Conservation (phyloP, 2,797 vertebrate genomes). For the Phrynocephalus forsythii region DNA sequence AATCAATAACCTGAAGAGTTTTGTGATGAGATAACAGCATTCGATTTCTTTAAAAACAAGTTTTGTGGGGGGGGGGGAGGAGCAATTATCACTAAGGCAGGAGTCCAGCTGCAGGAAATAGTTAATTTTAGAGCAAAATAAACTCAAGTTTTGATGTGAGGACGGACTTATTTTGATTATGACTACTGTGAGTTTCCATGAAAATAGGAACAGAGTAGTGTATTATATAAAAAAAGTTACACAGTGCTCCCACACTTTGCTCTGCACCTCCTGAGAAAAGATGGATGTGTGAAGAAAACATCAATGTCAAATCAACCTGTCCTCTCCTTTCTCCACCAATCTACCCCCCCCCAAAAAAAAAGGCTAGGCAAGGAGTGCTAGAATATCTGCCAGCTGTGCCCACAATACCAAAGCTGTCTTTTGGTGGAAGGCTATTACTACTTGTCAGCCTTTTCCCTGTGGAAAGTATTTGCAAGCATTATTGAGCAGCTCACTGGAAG, state of each 20-base stretch:
- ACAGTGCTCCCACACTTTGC: background rate
- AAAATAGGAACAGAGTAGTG: background rate
- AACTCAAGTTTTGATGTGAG: background rate
- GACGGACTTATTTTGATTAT: background rate
- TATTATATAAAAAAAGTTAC: background rate
- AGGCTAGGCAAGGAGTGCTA: no score
- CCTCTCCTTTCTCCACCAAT: no score
- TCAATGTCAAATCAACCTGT: no score
- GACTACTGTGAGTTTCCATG: background rate
- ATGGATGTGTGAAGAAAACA: no score
- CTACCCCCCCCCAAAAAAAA: no score
- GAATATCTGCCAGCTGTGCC: no score
- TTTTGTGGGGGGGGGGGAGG: background rate
- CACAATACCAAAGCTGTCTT: no score
- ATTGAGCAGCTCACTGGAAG: no score
- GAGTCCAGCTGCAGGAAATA: background rate
- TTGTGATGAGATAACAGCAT: background rate
- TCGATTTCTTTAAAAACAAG: background rate
- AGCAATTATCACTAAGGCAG: constrained; percentile 14
- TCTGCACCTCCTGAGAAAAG: no score
- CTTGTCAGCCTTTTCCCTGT: no score
- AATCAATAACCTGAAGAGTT: constrained; percentile 1
- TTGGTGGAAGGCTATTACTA: no score
- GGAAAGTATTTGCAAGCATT: no score
- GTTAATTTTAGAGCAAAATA: background rate